These are phyloP conservation scores for Plecotus auritus DNA, from an alignment of 2,113 vertebrate species.

Conservation along the genomic window DNA sequence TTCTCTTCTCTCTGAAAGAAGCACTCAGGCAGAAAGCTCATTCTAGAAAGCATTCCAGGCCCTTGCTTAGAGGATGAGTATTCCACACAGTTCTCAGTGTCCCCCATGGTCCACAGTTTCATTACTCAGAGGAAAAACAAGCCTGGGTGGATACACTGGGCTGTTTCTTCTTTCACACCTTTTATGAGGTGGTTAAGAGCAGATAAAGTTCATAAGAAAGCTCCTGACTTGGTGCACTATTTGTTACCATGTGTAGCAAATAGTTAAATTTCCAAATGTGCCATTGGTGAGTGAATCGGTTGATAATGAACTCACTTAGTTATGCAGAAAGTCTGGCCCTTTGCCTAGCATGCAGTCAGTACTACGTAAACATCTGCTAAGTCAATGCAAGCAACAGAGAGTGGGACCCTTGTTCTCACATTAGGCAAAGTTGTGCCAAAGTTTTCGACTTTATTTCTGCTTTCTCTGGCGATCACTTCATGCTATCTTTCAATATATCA, in stretches of 20 bases:
- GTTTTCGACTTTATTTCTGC: neutral
- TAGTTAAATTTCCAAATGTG: neutral
- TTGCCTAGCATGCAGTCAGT: neutral
- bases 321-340: neutral
- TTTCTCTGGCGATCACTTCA: neutral
- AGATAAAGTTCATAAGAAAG: constrained; percentile 20
- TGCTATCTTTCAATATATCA: neutral
- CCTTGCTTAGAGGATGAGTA: neutral
- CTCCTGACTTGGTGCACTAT: neutral
- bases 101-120: neutral
- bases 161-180: neutral
- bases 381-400: neutral
- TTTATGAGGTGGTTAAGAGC: constrained; percentile 43
- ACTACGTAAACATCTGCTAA: neutral
- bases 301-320: neutral
- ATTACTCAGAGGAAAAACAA: constrained; percentile 47
- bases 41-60: neutral
- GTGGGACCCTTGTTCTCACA: neutral
- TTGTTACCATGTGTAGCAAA: neutral
- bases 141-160: neutral
- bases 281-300: neutral
- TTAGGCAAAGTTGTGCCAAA: neutral
- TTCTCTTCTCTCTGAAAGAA: constrained; percentile 52
- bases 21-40: constrained; percentile 46
- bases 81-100: neutral